phyloP scores from a whole-genome alignment of 1,140 invertebrate genomes.

The Aphaenogaster floridana region DNA sequence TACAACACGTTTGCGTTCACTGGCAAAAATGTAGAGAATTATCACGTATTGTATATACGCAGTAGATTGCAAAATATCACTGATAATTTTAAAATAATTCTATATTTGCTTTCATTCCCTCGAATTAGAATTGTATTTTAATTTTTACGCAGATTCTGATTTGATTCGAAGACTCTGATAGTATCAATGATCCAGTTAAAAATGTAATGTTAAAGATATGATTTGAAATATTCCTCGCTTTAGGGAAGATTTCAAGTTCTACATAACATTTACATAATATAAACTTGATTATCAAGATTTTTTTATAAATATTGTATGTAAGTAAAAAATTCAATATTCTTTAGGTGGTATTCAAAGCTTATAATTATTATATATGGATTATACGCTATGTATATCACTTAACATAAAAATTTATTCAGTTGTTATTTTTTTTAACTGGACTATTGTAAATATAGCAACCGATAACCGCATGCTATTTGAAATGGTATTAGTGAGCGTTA shows the following conservation, averaged over 20 bases:
- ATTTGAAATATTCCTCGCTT: not conserved
- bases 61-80: not conserved
- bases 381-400: not conserved
- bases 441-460: not conserved
- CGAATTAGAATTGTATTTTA: not conserved
- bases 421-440: not conserved
- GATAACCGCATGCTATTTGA: conserved; percentile 24
- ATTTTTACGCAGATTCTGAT: not conserved
- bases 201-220: not conserved
- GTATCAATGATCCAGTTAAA: not conserved
- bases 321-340: not conserved
- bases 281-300: not conserved
- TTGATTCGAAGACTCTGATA: not conserved
- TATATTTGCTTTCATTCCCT: not conserved
- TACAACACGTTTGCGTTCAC: not conserved
- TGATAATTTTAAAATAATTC: not conserved
- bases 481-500: not conserved
- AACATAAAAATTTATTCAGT: not conserved
- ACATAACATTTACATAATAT: not conserved
- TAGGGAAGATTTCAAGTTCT: not conserved
- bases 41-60: not conserved
- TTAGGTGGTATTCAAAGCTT: not conserved
- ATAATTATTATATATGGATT: not conserved
- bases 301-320: not conserved
- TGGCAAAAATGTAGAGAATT: not conserved